phyloP scores from a whole-genome alignment of 2,888 invertebrate species.

The Drosophila demipolita region DNA sequence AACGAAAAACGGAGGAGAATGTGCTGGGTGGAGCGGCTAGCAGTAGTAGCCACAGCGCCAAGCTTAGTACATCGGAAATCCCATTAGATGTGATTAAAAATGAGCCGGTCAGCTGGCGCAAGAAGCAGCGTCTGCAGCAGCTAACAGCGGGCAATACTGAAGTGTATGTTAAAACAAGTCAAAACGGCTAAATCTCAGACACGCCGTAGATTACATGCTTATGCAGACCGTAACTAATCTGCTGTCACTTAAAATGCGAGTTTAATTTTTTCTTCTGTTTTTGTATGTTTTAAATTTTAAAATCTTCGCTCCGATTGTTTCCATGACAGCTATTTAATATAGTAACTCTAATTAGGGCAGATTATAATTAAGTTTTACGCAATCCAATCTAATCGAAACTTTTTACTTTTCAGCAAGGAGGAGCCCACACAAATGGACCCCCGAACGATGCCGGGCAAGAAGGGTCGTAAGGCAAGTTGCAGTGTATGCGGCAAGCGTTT shows the following conservation, averaged over 20 bases:
- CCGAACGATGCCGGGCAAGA: slow-evolving; percentile 20
- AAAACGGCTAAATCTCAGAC: background rate
- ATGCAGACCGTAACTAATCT: background rate
- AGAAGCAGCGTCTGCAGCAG: slow-evolving; percentile 67
- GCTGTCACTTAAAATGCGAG: background rate
- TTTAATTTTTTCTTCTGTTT: background rate
- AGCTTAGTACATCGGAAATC: slow-evolving; percentile 10
- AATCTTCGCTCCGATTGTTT: background rate
- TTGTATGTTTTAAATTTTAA: background rate
- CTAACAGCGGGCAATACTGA: slow-evolving; percentile 61
- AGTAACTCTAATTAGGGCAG: background rate
- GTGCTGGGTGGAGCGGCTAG: background rate
- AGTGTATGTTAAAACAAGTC: slow-evolving; percentile 60
- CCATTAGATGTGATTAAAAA: slow-evolving; percentile 45
- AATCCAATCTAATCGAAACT: background rate
- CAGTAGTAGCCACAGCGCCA: slow-evolving; percentile 9
- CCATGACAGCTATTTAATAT: background rate
- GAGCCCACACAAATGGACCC: slow-evolving; percentile 61
- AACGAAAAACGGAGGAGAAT: slow-evolving; percentile 70
- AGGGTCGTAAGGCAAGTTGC: slow-evolving; percentile 61
- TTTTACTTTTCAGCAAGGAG: slow-evolving; percentile 68
- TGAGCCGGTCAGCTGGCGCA: slow-evolving; percentile 51
- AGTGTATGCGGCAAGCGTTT: slow-evolving; percentile 79
- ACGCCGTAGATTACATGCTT: background rate
- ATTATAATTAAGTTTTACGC: background rate